Percentiles rank a stretch among this genome's conserved stretches.
Evolutionary conservation across 1,140 invertebrate species (phyloP).

Genomic region (Caenorhabditis latens): DNA sequence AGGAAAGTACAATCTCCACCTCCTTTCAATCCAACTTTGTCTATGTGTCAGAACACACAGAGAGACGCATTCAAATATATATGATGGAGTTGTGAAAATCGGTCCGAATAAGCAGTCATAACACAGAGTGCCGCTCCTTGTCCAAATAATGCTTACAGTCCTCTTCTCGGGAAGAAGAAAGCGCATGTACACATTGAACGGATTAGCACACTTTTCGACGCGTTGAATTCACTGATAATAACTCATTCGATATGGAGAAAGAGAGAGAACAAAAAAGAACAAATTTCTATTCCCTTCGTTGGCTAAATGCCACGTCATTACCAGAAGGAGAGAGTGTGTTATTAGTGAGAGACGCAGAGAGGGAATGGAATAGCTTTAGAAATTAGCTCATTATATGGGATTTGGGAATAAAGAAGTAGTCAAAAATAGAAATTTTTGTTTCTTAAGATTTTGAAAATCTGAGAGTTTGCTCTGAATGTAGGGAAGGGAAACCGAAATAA

Average conservation of each 20-base stretch:
- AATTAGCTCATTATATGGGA: too few species aligned
- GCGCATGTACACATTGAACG: conserved; percentile 50
- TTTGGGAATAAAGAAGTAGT: too few species aligned
- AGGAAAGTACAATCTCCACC: conserved; percentile 16
- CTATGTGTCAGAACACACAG: background rate
- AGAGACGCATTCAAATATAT: background rate
- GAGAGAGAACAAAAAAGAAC: background rate
- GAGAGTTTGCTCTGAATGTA: too few species aligned
- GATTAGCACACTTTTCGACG: conserved; percentile 49
- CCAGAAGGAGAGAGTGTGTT: background rate
- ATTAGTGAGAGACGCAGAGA: background rate
- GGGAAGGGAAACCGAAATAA: too few species aligned
- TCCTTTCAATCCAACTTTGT: background rate
- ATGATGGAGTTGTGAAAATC: conserved; percentile 25
- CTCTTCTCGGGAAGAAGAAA: conserved; percentile 20
- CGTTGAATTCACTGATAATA: conserved; percentile 30
- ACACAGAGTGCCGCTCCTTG: conserved; percentile 37
- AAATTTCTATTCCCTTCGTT: background rate
- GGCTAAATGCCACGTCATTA: background rate
- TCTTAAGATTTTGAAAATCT: too few species aligned
- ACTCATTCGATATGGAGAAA: conserved; percentile 5
- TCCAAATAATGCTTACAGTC: conserved; percentile 42
- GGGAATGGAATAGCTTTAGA: background rate
- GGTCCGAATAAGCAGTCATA: conserved; percentile 33
- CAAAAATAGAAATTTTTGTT: too few species aligned